Evolutionary conservation across 2,113 vertebrate species (phyloP).

Genomic region (Lonchura striata): DNA sequence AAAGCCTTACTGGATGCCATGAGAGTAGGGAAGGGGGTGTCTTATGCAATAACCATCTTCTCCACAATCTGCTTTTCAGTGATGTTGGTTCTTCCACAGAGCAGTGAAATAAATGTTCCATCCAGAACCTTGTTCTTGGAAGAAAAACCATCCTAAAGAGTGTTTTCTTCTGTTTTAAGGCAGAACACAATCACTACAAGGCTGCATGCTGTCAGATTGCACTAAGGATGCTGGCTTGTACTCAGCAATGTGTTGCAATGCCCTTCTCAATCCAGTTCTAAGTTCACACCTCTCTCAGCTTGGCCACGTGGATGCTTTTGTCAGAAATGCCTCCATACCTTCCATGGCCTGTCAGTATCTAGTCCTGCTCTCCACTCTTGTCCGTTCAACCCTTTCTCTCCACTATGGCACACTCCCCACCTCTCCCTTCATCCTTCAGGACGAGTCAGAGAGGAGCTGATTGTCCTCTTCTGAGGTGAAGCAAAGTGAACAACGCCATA

Average conservation of each 20-base stretch:
- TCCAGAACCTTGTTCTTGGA: background rate
- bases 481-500: accelerated
- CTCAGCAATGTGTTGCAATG: accelerated
- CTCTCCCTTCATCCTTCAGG: background rate
- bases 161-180: background rate
- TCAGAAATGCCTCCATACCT: accelerated
- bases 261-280: accelerated
- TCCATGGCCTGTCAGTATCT: accelerated
- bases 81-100: background rate
- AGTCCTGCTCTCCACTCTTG: background rate
- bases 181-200: background rate
- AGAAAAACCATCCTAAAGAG: background rate
- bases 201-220: background rate
- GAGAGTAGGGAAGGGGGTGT: background rate
- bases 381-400: background rate
- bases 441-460: background rate
- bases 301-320: background rate
- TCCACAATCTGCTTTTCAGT: background rate
- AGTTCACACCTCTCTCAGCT: background rate
- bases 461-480: background rate
- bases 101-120: background rate
- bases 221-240: background rate
- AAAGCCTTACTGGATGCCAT: background rate
- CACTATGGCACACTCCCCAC: accelerated
- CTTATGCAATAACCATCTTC: background rate